Percentiles rank a stretch among this genome's conserved stretches.
Conservation (phyloP, 2,888 invertebrate genomes). For the Steromphala cineraria region DNA sequence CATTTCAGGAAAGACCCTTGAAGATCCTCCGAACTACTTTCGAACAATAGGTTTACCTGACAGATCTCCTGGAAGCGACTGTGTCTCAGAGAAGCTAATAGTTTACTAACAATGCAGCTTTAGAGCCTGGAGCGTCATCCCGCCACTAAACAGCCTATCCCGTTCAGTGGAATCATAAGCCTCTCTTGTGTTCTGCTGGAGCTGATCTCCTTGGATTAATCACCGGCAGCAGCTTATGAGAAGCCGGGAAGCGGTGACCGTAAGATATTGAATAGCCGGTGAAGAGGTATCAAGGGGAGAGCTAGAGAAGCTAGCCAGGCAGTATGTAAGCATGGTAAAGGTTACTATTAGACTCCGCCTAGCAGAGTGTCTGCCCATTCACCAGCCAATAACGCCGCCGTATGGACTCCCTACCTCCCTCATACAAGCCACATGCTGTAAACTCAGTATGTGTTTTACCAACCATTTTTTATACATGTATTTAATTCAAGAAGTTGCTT, state of each 20-base stretch:
- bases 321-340: not conserved
- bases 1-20: too few relatives aligned
- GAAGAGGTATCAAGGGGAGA: not conserved
- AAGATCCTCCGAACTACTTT: not conserved
- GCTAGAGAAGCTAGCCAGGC: not conserved
- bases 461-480: too few relatives aligned
- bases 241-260: not conserved
- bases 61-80: not conserved
- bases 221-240: not conserved
- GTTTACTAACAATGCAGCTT: conserved; percentile 7
- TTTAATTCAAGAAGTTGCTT: too few relatives aligned
- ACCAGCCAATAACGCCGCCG: too few relatives aligned
- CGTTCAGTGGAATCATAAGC: not conserved
- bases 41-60: not conserved
- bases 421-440: too few relatives aligned
- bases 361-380: too few relatives aligned
- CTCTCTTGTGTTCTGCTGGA: not conserved
- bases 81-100: not conserved
- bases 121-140: not conserved
- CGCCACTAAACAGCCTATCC: conserved; percentile 7
- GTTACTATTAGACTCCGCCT: not conserved
- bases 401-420: too few relatives aligned
- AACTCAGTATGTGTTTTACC: too few relatives aligned
- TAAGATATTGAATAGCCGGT: not conserved
- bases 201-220: not conserved